Evolutionary conservation across 2,113 vertebrate species (phyloP), one percentile per base, ranked within the genome.

Genomic region (Beaufortia kweichowensis): DNA sequence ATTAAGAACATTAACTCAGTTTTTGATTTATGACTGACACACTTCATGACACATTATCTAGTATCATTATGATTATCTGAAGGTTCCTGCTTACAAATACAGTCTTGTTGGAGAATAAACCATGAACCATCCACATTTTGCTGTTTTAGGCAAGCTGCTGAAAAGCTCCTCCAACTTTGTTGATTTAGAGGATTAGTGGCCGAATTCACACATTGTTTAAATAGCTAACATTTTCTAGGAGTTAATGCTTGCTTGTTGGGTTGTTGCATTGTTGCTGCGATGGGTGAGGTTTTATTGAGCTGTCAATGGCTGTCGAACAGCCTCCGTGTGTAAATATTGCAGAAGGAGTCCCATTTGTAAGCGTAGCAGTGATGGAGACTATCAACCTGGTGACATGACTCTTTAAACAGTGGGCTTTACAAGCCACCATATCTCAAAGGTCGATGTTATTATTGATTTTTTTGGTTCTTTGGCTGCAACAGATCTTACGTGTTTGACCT

Each of bases 61-160:
- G n/a, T n/a, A n/a, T n/a, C n/a, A n/a, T n/a, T n/a, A n/a, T n/a
- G n/a, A n/a, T 39, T 24, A 33, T 39, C 29, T 10, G 12, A 50
- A 2, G 9, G 15, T 50, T 50, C 4, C 43, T 46, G 4, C 15
- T 46, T 46, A 15, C 15, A 17, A 5, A 46, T 17, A 46, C 14
- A 17, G 35, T 41, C 50, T 15, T n/a, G 21, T 21, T 26, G 6
- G 26, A 12, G 15, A 33, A 19, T 69, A 50, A 56, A 33, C 24
- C 67, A 64, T 9, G 43, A 29, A n/a, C 6, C 14, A 26, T 68
- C 31, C 31, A 29, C 59, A 15, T 59, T 57, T 6, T 77, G 86
- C 80, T 84, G 83, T 88, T 88, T 84, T 71, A 69, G 46, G 78
- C 55, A 83, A 1, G 2, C 55, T 46, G 62, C 65, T 79, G 79